A percentile compares a stretch with the other conserved stretches of the same genome.
phyloP scores from a whole-genome alignment of 1,140 invertebrate genomes.

The Dendroctonus ponderosae region DNA sequence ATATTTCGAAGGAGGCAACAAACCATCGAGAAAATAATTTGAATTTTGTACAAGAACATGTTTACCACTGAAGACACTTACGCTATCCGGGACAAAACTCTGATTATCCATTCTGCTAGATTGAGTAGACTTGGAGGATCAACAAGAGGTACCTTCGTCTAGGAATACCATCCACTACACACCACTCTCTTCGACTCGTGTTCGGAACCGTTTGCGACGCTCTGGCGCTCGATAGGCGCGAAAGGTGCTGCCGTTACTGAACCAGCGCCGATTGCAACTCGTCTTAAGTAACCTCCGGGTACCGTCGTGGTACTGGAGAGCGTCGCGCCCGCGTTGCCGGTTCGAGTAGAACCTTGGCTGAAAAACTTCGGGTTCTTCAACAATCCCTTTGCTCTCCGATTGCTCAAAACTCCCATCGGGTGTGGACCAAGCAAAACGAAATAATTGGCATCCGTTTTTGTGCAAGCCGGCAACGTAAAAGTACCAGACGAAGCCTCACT shows the following conservation, averaged over 20 bases:
- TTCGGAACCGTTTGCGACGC: slow-evolving; percentile 32
- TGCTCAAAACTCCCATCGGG: not conserved
- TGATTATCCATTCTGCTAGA: slow-evolving; percentile 40
- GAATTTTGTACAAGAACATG: too few species aligned
- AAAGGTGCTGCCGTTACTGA: slow-evolving; percentile 29
- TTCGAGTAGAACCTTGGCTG: not conserved
- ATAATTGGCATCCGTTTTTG: not conserved
- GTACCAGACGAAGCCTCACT: not conserved
- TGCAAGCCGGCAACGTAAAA: slow-evolving; percentile 1
- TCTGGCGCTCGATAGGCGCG: slow-evolving; percentile 30
- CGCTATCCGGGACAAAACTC: slow-evolving; percentile 46
- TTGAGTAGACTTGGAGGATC: slow-evolving; percentile 1
- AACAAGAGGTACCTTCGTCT: slow-evolving; percentile 31
- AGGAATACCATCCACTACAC: slow-evolving; percentile 45
- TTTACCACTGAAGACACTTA: slow-evolving; percentile 34
- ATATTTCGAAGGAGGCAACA: not conserved
- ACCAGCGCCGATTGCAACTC: slow-evolving; percentile 7
- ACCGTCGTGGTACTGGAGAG: slow-evolving; percentile 1
- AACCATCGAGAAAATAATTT: too few species aligned
- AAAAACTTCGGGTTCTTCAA: not conserved
- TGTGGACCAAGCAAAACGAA: not conserved
- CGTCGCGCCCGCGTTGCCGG: not conserved
- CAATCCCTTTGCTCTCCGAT: not conserved
- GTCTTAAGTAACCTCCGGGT: slow-evolving; percentile 37
- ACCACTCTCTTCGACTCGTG: slow-evolving; percentile 44